Base-by-base conservation (phyloP, 2,113 vertebrate species). In the Coregonus clupeaformis region DNA sequence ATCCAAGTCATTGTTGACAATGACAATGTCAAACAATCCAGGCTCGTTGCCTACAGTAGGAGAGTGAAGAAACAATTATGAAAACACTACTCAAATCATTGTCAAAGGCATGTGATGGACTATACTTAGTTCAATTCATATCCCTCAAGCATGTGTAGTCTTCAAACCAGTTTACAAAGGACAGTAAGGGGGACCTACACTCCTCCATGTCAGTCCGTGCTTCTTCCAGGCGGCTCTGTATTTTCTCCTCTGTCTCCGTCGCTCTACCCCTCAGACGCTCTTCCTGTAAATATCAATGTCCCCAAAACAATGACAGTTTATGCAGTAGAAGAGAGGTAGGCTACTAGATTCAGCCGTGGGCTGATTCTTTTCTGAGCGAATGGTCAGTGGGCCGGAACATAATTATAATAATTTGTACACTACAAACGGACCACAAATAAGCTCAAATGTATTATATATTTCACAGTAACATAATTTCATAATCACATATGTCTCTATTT, bases 1-100 rank as follows among this genome's bases (percentile, higher is more conserved):
- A 18, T 98, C 96, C 85, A 98, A 83, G 77, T 96, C 92, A 69
- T 98, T 94, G 1, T 99, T 99, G 77, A 98, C 71, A 76, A 99
- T 97, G 67, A 98, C 86, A 71, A 94, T n/a, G 83, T 99, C 95
- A 0, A 99, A 99, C 22, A 98, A 87, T 63, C 95, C 96, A 0
- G 95, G 94, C 80, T 99, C 96, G 77, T 95, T 96, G 88, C 96
- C 96, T 97, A 59, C 73, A 81, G 76, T 24, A 72, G 20, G 0
- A 69, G 1, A 73, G 20, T 30, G 1, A 71, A 68, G 22, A 68
- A 42, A 24, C 18, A 6, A 11, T 9, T 36, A 36, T 36, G 20
- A 18, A 22, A 68, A 7, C 1, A 47, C 6, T 14, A 1, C 4
- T 18, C 13, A 55, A 55, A 55, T 55, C 52, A 55, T 55, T 16